phyloP scores from a whole-genome alignment of 2,113 vertebrate genomes.

The Chiloscyllium plagiosum region DNA sequence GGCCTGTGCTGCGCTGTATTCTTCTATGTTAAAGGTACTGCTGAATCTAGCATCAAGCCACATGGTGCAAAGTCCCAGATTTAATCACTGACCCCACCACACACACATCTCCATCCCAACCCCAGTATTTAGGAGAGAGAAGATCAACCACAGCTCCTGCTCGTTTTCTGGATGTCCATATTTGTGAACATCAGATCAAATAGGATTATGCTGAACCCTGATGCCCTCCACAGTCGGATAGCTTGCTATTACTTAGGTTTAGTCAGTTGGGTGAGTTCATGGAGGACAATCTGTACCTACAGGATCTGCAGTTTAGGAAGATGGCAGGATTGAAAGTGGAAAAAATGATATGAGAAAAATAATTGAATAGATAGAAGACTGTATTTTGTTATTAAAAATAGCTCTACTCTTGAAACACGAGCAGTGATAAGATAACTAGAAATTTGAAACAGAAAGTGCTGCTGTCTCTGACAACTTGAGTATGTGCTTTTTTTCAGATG shows the following conservation, averaged over 20 bases:
- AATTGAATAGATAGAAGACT: neutral
- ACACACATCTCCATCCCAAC: too few relatives aligned
- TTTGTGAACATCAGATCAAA: neutral
- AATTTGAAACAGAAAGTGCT: neutral
- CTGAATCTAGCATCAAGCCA: neutral
- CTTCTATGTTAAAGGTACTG: neutral
- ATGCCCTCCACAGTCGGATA: neutral
- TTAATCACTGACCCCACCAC: neutral
- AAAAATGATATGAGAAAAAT: neutral
- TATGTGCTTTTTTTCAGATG: neutral
- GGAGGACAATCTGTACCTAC: neutral
- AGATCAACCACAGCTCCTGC: neutral
- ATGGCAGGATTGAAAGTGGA: neutral
- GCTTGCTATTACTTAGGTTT: neutral
- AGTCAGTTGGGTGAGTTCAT: neutral
- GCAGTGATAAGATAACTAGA: neutral
- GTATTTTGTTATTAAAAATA: neutral
- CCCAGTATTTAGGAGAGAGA: neutral
- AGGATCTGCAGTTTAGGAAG: neutral
- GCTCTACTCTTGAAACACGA: too few relatives aligned
- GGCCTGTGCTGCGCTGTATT: too few relatives aligned
- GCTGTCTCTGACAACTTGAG: neutral
- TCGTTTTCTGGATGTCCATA: neutral
- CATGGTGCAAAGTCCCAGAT: neutral
- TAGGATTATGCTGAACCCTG: neutral